Evolutionary conservation across 2,113 vertebrate species (phyloP).

Genomic region (Benitochromis conjunctus): DNA sequence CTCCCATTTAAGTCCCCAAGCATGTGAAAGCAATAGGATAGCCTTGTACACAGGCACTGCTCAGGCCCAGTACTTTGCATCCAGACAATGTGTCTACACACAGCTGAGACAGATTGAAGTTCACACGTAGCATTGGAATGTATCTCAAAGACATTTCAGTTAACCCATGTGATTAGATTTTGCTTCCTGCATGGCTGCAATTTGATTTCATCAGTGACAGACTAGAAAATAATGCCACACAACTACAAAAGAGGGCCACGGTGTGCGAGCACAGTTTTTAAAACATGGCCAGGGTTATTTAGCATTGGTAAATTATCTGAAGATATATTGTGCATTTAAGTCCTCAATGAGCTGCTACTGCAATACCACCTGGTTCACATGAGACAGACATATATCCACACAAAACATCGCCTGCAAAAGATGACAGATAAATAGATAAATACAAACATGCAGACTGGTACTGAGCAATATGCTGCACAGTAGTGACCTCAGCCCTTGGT

Average conservation of each 20-base stretch:
- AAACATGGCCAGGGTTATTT: not conserved
- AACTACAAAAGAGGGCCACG: not conserved
- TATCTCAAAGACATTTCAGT: not conserved
- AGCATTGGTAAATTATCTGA: not conserved
- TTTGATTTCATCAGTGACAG: not conserved
- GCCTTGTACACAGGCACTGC: not conserved
- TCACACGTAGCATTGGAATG: not conserved
- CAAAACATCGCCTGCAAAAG: not conserved
- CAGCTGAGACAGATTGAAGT: not conserved
- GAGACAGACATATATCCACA: not conserved
- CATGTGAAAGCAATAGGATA: conserved; percentile 36
- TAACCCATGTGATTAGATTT: not conserved
- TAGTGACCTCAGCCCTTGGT: conserved; percentile 13
- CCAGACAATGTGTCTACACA: not conserved
- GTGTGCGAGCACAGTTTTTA: not conserved
- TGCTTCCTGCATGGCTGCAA: not conserved
- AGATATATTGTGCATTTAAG: not conserved
- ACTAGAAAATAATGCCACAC: not conserved
- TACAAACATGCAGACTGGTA: not conserved
- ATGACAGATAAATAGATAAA: not conserved
- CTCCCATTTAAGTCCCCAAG: conserved; percentile 18
- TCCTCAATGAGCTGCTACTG: not conserved
- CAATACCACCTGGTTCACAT: not conserved
- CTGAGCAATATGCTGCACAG: not conserved
- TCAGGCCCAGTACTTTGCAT: not conserved